Evolutionary conservation across 2,113 vertebrate species (phyloP), one percentile per base, ranked within the genome.

Genomic region (Tylochromis polylepis): DNA sequence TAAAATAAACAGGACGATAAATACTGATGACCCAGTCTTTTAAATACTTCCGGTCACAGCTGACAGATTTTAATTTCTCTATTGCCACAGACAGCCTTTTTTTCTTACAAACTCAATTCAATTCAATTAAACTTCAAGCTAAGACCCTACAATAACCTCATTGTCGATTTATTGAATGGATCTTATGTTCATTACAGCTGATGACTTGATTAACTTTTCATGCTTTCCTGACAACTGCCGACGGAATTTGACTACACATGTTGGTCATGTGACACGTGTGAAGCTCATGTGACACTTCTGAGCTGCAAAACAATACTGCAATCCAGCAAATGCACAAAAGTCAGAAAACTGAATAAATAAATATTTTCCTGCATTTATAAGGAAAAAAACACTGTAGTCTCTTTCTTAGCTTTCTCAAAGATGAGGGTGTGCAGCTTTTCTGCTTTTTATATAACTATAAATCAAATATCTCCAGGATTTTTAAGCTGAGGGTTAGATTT

Each of bases 401-500:
- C 46, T 49, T 15, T 16, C 7, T 6, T 16, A 7, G 15, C 46
- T 11, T 16, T 72, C 1, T 29, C 67, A 72, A 49, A 72, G 67
- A 46, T 24, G 1, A 46, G 62, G 4, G n/a, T 70, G 12, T 70
- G n/a, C 36, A 43, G 41, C 3, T 46, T 0, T 72, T 27, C 41
- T 72, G n/a, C 41, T 72, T 72, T 49, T 46, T 27, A 46, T 46
- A 16, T 4, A 72, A 11, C 0, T 27, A 27, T 46, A 72, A 46
- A 27, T 72, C 24, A 27, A 46, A 46, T 27, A 72, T 27, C 12
- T 27, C 3, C 3, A 46, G 38, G 1, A 11, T 46, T 46, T 72
- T 46, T 18, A 18, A 27, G 22, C 14, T 0, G 8, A 72, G 0
- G 67, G 6, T 18, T 27, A 6, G 0, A 46, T 72, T 72, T 49